A percentile compares a stretch with the other conserved stretches of the same genome.
Evolutionary conservation across 2,888 invertebrate genomes (phyloP).

Genomic region (Pammene fasciana): DNA sequence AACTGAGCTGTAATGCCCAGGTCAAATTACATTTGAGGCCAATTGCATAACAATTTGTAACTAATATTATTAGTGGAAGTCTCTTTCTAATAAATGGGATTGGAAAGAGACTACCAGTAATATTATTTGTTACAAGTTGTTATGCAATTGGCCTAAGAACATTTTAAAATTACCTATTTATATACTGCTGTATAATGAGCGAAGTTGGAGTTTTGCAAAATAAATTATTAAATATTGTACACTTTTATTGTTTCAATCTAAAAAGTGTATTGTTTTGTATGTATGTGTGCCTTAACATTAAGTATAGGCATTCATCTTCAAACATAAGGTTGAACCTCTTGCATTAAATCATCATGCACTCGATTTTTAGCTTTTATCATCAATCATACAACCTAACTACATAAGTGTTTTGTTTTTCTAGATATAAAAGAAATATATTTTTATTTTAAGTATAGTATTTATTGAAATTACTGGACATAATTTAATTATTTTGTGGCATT

Average conservation of each 20-base stretch:
- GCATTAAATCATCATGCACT: conserved; percentile 3
- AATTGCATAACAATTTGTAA: too few relatives aligned
- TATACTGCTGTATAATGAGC: conserved; percentile 30
- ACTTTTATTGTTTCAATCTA: conserved; percentile 26
- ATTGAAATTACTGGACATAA: conserved; percentile 25
- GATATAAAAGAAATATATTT: conserved; percentile 36
- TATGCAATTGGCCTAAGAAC: conserved; percentile 47
- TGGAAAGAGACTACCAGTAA: too few relatives aligned
- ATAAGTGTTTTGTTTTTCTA: conserved; percentile 42
- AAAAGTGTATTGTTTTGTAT: conserved; percentile 43
- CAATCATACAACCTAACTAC: background rate
- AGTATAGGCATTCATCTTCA: conserved; percentile 41
- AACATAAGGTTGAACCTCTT: conserved; percentile 25
- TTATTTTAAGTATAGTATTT: conserved; percentile 19
- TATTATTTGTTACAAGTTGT: too few relatives aligned
- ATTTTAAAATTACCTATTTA: conserved; percentile 38
- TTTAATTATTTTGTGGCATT: conserved; percentile 51
- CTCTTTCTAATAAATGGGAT: too few relatives aligned
- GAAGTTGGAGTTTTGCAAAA: conserved; percentile 31
- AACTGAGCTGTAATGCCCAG: conserved; percentile 60
- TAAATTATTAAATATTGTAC: conserved; percentile 33
- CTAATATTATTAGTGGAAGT: too few relatives aligned
- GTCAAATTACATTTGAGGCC: conserved; percentile 24
- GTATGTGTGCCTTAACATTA: conserved; percentile 52
- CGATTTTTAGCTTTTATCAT: conserved; percentile 21